These are phyloP conservation scores for Anguilla pacifica DNA, from an alignment of 2,797 vertebrate species.

Conservation along the genomic window DNA sequence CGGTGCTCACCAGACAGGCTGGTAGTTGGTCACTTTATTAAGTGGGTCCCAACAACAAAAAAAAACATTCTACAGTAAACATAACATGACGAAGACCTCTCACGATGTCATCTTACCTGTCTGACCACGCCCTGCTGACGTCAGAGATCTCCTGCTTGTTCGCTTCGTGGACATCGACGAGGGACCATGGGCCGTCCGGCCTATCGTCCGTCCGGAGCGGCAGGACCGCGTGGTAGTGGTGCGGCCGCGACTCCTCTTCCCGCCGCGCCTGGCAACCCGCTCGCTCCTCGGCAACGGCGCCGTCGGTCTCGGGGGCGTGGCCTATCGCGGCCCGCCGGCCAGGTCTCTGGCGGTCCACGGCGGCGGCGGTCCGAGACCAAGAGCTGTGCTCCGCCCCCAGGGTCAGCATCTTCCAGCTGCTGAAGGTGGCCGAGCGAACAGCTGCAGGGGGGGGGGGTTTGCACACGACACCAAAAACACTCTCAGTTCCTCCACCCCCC, in stretches of 20 bases:
- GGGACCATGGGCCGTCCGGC: slow-evolving; percentile 40
- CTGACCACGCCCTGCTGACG: slow-evolving; percentile 36
- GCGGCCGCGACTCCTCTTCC: background rate
- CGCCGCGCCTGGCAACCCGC: slow-evolving; percentile 17
- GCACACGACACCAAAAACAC: background rate
- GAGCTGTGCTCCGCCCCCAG: slow-evolving; percentile 67
- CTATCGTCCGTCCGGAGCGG: slow-evolving; percentile 43
- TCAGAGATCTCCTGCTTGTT: slow-evolving; percentile 36
- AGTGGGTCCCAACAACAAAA: background rate
- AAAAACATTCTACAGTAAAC: no score
- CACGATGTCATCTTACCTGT: slow-evolving; percentile 55
- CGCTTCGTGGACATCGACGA: slow-evolving; percentile 61
- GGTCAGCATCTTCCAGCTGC: slow-evolving; percentile 75
- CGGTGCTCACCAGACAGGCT: background rate
- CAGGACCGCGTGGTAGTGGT: slow-evolving; percentile 46
- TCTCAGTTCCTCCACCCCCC: background rate
- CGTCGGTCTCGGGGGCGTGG: slow-evolving; percentile 5
- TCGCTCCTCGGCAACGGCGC: slow-evolving; percentile 1
- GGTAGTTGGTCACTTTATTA: background rate
- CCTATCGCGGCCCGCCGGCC: background rate
- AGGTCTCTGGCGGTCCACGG: slow-evolving; percentile 31
- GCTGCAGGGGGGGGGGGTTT: slow-evolving; percentile 53
- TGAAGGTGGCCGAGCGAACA: slow-evolving; percentile 62
- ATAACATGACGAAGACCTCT: background rate
- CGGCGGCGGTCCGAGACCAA: slow-evolving; percentile 56